These are phyloP conservation scores for Catocala fraxini DNA, from an alignment of 2,888 invertebrate genomes.

Conservation along the genomic window DNA sequence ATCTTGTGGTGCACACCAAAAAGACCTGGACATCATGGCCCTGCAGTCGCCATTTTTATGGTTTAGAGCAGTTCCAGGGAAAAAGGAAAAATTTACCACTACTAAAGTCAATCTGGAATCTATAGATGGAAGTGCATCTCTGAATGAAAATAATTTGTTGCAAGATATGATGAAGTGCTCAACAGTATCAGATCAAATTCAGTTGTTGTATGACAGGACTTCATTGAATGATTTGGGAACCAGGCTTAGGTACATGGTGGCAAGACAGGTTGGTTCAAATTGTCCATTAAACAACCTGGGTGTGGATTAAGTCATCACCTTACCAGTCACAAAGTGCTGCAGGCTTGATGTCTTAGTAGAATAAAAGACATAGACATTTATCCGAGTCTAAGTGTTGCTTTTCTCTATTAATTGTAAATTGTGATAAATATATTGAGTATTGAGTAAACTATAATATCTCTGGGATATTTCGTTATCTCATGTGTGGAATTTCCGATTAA, in stretches of 20 bases:
- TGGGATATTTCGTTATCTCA: too few relatives aligned
- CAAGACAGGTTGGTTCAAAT: constrained; percentile 85
- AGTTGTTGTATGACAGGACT: constrained; percentile 87
- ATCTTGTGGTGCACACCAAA: constrained; percentile 86
- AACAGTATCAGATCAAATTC: constrained; percentile 90
- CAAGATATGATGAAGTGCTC: constrained; percentile 80
- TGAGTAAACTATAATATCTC: too few relatives aligned
- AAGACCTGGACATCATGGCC: constrained; percentile 88
- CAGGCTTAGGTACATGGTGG: constrained; percentile 92
- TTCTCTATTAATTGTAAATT: too few relatives aligned
- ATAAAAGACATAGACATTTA: too few relatives aligned
- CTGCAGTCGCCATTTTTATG: constrained; percentile 91
- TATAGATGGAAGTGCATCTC: constrained; percentile 79
- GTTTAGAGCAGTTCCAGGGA: constrained; percentile 87
- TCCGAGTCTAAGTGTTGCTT: too few relatives aligned
- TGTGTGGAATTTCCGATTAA: too few relatives aligned
- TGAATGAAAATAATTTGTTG: constrained; percentile 77
- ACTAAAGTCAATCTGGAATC: constrained; percentile 51
- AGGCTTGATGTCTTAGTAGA: too few relatives aligned
- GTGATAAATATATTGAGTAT: too few relatives aligned
- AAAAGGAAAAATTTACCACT: constrained; percentile 53
- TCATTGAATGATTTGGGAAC: constrained; percentile 91
- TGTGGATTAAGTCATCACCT: too few relatives aligned
- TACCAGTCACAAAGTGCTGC: too few relatives aligned
- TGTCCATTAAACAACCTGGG: too few relatives aligned